A percentile compares a stretch with the other conserved stretches of the same genome.
Conservation (phyloP, 2,888 invertebrate genomes). For the Muscina levida region DNA sequence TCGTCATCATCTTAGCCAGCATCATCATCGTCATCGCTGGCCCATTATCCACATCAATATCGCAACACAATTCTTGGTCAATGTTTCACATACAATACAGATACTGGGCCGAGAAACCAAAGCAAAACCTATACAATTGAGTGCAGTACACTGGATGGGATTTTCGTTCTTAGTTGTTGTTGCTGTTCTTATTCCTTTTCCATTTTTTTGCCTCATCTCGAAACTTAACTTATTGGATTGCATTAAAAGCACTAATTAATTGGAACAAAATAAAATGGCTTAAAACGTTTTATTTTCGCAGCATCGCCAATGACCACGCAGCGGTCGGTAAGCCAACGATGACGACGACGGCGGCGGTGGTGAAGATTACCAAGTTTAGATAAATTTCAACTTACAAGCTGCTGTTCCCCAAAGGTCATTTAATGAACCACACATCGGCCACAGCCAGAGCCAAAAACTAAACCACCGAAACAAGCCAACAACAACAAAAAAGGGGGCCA, state of each 20-base stretch:
- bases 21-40: slow-evolving; percentile 36
- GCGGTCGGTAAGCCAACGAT: slow-evolving; percentile 14
- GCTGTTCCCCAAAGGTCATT: slow-evolving; percentile 66
- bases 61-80: slow-evolving; percentile 53
- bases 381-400: slow-evolving; percentile 77
- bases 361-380: slow-evolving; percentile 75
- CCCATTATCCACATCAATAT: slow-evolving; percentile 65
- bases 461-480: not conserved
- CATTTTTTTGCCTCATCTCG: slow-evolving; percentile 55
- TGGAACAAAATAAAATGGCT: slow-evolving; percentile 80
- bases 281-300: slow-evolving; percentile 73
- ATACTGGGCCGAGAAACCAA: slow-evolving; percentile 7
- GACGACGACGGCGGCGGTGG: slow-evolving; percentile 40
- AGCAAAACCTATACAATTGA: slow-evolving; percentile 44
- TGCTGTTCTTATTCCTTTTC: slow-evolving; percentile 37
- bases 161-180: slow-evolving; percentile 14
- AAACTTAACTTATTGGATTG: slow-evolving; percentile 78
- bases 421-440: slow-evolving; percentile 59
- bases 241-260: slow-evolving; percentile 80
- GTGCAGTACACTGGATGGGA: slow-evolving; percentile 28
- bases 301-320: slow-evolving; percentile 67
- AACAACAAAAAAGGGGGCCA: slow-evolving; percentile 14
- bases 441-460: slow-evolving; percentile 15
- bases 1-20: slow-evolving; percentile 56
- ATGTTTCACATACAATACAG: slow-evolving; percentile 58